Evolutionary conservation across 2,797 vertebrate genomes (phyloP).

Genomic region (Tangara arthus): DNA sequence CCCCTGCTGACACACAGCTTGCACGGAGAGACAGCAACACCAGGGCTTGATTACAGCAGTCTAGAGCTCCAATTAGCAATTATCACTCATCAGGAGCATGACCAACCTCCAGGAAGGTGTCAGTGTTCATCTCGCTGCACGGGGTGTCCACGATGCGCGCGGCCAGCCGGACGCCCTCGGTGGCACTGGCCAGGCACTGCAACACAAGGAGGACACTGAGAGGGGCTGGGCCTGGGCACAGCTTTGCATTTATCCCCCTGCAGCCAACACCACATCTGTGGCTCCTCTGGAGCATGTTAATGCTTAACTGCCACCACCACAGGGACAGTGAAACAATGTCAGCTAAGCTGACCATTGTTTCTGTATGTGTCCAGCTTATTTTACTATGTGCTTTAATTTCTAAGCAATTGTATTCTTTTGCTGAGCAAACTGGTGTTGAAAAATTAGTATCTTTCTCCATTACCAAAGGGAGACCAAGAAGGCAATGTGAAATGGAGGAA

Average conservation of each 20-base stretch:
- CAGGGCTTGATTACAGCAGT: not conserved
- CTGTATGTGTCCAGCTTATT: not conserved
- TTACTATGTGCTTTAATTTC: not conserved
- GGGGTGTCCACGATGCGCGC: conserved; percentile 97
- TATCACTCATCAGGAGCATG: not conserved
- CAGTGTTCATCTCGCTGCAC: conserved; percentile 96
- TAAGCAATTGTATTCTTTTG: not conserved
- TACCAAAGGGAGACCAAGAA: not conserved
- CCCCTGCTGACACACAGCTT: not conserved
- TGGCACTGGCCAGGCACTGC: conserved; percentile 87
- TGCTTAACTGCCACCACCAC: not conserved
- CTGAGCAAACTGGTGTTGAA: not conserved
- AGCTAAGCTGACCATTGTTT: not conserved
- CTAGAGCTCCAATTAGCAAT: not conserved
- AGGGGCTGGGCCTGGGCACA: not conserved
- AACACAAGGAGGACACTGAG: not conserved
- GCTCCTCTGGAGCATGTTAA: not conserved
- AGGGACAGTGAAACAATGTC: too few relatives aligned
- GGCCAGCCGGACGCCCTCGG: conserved; percentile 90
- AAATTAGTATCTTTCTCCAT: not conserved
- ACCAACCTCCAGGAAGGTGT: conserved; percentile 89
- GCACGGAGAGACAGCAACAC: not conserved
- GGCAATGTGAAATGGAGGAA: not conserved
- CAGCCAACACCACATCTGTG: not conserved
- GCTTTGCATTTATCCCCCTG: not conserved